Base-by-base conservation (phyloP, 2,113 vertebrate species). In the Himantopus leucocephalus region DNA sequence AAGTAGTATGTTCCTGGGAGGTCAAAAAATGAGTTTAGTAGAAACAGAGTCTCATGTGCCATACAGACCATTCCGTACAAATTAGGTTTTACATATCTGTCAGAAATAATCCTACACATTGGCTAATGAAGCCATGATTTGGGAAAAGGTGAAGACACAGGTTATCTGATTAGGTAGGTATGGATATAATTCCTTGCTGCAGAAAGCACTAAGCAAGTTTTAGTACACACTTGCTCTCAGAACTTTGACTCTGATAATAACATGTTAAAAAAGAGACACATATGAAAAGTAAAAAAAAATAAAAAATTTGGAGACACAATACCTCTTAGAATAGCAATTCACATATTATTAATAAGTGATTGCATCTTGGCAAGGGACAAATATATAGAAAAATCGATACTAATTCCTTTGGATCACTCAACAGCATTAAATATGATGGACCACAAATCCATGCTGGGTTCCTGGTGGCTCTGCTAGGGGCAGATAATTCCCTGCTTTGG, bases 361-460 rank as follows among this genome's bases (percentile, higher is more conserved):
- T 87, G 90, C 66, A 27, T 95, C 83, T 97, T 89, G 70, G 43
- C 17, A 2, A 92, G 26, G 37, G 35, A 88, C 53, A 95, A 85
- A 91, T 78, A 78, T 66, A 76, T 55, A 47, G 85, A 92, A 91
- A 96, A 97, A 96, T 94, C 85, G 73, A 96, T 92, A 63, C 37
- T 92, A 89, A 92, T 96, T 91, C 70, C 58, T 92, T 94, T 94
- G 81, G 39, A 62, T 87, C 77, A 50, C 34, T 95, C 94, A 91
- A 60, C 50, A 80, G 47, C 66, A 47, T 90, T 87, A 91, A 90
- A 85, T 73, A 86, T 35, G 39, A 95, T 79, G 41, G 73, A 90
- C 71, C 2, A 0, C 52, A 90, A 87, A 92, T 83, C 58, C 56
- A 17, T 71, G 12, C 45, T 87, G 50, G 12, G 47, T 39, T 93